Conservation (phyloP, 1,140 invertebrate genomes). For the Conus betulinus region DNA sequence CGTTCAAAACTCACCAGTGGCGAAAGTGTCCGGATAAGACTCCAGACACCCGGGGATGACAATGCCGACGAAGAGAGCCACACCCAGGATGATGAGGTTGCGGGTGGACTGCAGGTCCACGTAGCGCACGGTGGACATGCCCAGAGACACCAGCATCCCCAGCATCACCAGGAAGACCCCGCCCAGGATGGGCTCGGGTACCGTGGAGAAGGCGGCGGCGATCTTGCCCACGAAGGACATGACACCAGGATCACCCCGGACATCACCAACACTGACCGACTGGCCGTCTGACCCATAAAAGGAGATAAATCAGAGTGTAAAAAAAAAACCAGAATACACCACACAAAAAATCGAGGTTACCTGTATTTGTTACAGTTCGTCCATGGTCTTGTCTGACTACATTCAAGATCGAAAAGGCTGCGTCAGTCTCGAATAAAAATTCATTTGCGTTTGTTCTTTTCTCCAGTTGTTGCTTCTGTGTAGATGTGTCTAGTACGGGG, state of each 20-base stretch:
- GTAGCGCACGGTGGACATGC: conserved; percentile 85
- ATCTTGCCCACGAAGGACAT: conserved; percentile 83
- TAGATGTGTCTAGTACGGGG: no score
- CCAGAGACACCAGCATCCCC: conserved; percentile 70
- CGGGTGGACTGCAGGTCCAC: conserved; percentile 88
- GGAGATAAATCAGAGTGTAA: no score
- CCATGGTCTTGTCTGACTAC: no score
- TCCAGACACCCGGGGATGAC: conserved; percentile 83
- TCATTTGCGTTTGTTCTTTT: no score
- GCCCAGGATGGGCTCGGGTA: conserved; percentile 90
- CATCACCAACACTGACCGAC: conserved; percentile 78
- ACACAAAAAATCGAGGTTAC: no score
- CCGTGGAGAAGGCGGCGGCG: conserved; percentile 90
- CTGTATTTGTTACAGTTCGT: no score
- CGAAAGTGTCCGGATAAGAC: conserved; percentile 80
- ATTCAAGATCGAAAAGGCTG: no score
- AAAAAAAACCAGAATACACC: no score
- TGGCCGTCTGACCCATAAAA: conserved; percentile 55
- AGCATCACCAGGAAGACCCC: conserved; percentile 93
- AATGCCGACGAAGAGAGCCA: conserved; percentile 90
- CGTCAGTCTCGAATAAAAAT: no score
- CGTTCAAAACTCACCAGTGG: conserved; percentile 78
- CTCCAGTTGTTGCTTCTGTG: no score
- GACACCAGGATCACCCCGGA: conserved; percentile 86
- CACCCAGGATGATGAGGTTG: conserved; percentile 91